Base-by-base conservation (phyloP, 2,888 invertebrate species). In the Papilio demoleus region DNA sequence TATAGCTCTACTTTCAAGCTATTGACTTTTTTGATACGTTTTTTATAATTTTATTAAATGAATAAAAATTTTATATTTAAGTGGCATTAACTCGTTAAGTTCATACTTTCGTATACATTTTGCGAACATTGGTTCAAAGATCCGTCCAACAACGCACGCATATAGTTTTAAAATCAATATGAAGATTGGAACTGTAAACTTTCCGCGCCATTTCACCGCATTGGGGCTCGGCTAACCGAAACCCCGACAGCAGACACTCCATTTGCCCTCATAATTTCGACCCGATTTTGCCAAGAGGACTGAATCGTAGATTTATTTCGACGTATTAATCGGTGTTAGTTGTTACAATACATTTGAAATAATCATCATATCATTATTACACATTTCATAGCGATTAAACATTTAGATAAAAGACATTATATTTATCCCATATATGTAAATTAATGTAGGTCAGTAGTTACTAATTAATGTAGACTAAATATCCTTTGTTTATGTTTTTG, bases 381-480 rank as follows among this genome's bases (percentile, higher is more conserved):
- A 90, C 87, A 91, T 90, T 83, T 91, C 90, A 89, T 92, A 91
- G 90, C 83, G 83, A 83, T 81, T 82, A 86, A 86, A 86, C 86
- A 87, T 88, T 88, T 87, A 84, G 77, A 78, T 78, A 84, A 86
- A 85, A 85, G 78, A 87, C 86, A 86, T 82, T 71, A 79, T 84
- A 87, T 87, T 87, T 85, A 87, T 77, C 81, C 83, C 76, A 75
- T 85, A 80, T 83, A 80, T 81, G 81, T 73, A 70, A 70, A 78
- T 78, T 86, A 88, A 82, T 76, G 74, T 88, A 89, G 83, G 75
- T 75, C 84, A 86, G 84, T 77, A 72, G 86, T 83, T 79, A 76
- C 76, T 80, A 81, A 80, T 76, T 80, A 81, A 80, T 77, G 77
- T 80, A 81, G 73, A 74, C 69, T 86, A 88, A 85, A 85, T 77